Base-by-base conservation (phyloP, 2,888 invertebrate genomes). In the Bombylius major region DNA sequence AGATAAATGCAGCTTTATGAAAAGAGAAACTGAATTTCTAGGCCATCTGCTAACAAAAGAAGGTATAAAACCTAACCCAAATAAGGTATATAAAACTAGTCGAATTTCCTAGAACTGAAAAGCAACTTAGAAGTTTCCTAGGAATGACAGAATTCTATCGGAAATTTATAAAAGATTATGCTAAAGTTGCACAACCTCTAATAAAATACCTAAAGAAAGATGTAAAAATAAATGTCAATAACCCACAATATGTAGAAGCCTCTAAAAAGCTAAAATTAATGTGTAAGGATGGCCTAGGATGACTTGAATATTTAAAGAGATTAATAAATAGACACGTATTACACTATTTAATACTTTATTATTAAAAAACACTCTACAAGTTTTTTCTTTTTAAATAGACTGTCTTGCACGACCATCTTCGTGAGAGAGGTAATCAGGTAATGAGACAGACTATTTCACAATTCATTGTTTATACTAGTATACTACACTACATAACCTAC, bases 81-180 rank as follows among this genome's bases (percentile, higher is more conserved):
- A 52, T 12, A 56, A 59, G 51, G 12, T 49, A 36, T 33, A 59
- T 54, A 14, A 31, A 50, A 49, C 8, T 42, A 5, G 12, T 58
- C 3, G 32, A 45, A 12, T 33, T 60, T 4, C 61, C 60, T 2
- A 57, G 51, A 31, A 59, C 60, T 4, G 39, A 53, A 33, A 60
- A 58, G 34, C 53, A 59, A 58, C 55, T 61, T n/a, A 59, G 58
- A 51, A 48, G 51, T 5, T 61, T 61, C 34, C 23, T 60, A 13
- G 60, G 61, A 8, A 50, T 60, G 51, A 56, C 57, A 4, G 57
- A 56, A 4, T 61, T 56, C 33, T 58, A 60, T 42, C 13, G 56
- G 5, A 60, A 57, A 46, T 58, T 56, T 42, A 46, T 58, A 7
- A 57, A 50, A 32, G 54, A 56, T 50, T 57, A 57, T 54, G 49